Conservation (phyloP, 1,140 invertebrate species). For the Orussus abietinus region DNA sequence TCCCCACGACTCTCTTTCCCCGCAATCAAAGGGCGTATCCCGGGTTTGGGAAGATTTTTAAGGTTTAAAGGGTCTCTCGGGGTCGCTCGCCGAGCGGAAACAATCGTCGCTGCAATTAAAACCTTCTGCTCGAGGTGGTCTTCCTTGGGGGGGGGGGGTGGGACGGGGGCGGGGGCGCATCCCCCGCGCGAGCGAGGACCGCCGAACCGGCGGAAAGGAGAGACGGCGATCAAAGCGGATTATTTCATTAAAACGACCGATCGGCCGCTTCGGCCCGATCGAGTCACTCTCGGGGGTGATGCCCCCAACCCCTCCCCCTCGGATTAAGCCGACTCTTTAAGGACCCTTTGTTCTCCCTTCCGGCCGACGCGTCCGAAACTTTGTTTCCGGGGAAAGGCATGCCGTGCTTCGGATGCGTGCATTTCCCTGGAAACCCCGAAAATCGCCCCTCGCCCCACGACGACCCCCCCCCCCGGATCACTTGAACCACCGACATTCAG, state of each 20-base stretch:
- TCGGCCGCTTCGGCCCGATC: constrained; percentile 27
- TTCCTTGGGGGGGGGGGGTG: constrained; percentile 39
- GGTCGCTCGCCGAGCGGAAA: constrained; percentile 38
- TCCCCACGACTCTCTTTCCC: constrained; percentile 15
- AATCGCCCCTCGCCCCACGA: too few relatives aligned
- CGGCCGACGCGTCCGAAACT: too few relatives aligned
- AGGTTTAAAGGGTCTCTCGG: constrained; percentile 18
- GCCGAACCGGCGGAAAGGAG: constrained; percentile 27
- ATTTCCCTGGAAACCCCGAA: too few relatives aligned
- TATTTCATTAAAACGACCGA: constrained; percentile 52
- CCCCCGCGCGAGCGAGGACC: constrained; percentile 25
- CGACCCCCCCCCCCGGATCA: too few relatives aligned
- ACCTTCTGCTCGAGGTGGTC: constrained; percentile 49
- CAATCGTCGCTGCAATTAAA: constrained; percentile 48
- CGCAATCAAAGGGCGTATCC: constrained; percentile 32
- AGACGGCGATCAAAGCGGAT: constrained; percentile 46
- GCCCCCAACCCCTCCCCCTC: neutral
- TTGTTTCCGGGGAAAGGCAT: too few relatives aligned
- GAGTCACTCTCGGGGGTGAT: neutral
- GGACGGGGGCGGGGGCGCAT: neutral
- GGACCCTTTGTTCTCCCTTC: too few relatives aligned
- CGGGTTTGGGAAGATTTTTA: constrained; percentile 19
- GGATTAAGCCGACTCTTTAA: constrained; percentile 9
- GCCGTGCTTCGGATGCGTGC: too few relatives aligned
- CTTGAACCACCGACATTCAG: too few relatives aligned